A percentile compares a stretch with the other conserved stretches of the same genome.
Evolutionary conservation across 92 coral and sea anemone genomes (phyloP).

Genomic region (Epizoanthus ramosus): DNA sequence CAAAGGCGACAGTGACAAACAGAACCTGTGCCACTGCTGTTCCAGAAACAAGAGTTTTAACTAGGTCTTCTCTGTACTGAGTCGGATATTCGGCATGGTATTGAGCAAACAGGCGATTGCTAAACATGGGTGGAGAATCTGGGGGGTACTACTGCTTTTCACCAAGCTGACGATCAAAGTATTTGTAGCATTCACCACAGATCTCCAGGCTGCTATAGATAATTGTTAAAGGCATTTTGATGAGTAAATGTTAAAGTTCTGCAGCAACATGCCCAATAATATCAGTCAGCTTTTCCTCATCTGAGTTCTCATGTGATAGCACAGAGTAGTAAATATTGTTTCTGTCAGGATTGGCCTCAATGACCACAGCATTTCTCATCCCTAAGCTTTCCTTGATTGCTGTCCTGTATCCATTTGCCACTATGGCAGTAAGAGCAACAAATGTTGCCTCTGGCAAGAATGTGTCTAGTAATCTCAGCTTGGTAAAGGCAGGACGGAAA

Average conservation of each 20-base stretch:
- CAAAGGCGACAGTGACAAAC: no score
- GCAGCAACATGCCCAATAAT: slow-evolving; percentile 11
- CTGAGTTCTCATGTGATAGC: slow-evolving; percentile 9
- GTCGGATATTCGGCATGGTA: no score
- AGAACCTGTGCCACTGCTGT: no score
- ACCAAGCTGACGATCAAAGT: no score
- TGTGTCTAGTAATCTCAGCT: slow-evolving; percentile 40
- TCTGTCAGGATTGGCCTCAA: slow-evolving; percentile 53
- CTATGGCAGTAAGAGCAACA: slow-evolving; percentile 61
- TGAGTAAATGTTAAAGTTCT: slow-evolving; percentile 36
- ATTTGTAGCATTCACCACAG: no score
- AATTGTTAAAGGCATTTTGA: slow-evolving; percentile 34
- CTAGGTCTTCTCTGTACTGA: no score
- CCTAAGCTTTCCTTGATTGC: slow-evolving; percentile 41
- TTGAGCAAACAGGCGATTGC: no score
- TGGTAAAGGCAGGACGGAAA: slow-evolving; percentile 57
- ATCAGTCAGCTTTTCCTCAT: slow-evolving; percentile 7
- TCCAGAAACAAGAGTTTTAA: no score
- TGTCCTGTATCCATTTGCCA: slow-evolving; percentile 21
- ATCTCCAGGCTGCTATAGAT: slow-evolving; percentile 45
- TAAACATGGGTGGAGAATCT: no score
- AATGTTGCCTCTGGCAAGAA: slow-evolving; percentile 47
- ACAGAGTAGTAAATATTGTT: slow-evolving; percentile 15
- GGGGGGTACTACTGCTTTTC: no score
- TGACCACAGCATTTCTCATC: slow-evolving; percentile 37